Evolutionary conservation across 2,113 vertebrate genomes (phyloP).

Genomic region (Centrocercus urophasianus): DNA sequence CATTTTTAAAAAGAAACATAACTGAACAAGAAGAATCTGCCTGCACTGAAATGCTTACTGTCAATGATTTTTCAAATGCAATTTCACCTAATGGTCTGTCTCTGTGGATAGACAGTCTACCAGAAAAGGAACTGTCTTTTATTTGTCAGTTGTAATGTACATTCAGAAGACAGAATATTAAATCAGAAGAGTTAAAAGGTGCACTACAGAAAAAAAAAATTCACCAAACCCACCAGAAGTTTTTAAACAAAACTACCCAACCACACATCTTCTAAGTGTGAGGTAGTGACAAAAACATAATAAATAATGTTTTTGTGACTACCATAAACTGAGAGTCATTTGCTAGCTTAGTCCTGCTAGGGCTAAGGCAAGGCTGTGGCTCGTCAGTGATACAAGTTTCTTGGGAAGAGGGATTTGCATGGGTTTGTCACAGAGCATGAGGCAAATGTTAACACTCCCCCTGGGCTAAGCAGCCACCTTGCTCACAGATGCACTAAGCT

Average conservation of each 20-base stretch:
- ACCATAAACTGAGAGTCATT: not conserved
- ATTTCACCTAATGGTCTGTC: not conserved
- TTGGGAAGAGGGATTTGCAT: not conserved
- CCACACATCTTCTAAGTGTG: not conserved
- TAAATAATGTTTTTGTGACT: not conserved
- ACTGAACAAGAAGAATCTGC: not conserved
- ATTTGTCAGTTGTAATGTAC: not conserved
- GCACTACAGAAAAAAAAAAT: not conserved
- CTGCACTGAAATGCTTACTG: not conserved
- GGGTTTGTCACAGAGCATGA: not conserved
- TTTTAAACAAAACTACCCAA: not conserved
- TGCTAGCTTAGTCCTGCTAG: not conserved
- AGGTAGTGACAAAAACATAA: not conserved
- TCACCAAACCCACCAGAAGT: not conserved
- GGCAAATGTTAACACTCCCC: not conserved
- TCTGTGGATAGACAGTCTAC: not conserved
- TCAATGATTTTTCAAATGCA: not conserved
- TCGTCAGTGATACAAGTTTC: not conserved
- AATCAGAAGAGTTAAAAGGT: not conserved
- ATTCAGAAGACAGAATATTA: not conserved
- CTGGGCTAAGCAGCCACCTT: not conserved
- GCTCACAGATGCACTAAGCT: not conserved
- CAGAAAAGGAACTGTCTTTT: not conserved
- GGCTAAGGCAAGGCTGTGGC: rapidly evolving
- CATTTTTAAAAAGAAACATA: not conserved